These are phyloP conservation scores for Polypedilum vanderplanki DNA, from an alignment of 1,140 invertebrate genomes.

Conservation along the genomic window DNA sequence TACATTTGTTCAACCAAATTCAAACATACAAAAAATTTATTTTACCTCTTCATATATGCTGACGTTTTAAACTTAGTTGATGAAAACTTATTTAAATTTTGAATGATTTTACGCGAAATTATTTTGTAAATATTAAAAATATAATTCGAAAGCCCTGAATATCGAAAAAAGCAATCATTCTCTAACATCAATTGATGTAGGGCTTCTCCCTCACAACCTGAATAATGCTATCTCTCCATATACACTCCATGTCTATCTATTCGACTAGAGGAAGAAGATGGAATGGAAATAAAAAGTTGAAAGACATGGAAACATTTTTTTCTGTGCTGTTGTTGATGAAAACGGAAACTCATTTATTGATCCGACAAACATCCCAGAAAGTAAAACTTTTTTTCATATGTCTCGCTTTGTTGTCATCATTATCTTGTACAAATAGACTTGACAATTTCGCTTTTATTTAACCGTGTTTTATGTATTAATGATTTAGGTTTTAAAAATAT, in stretches of 20 bases:
- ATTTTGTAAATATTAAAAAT: too few species aligned
- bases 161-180: too few species aligned
- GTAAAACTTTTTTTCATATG: background rate
- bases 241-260: too few species aligned
- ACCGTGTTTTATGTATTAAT: too few species aligned
- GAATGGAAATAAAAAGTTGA: background rate
- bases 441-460: background rate
- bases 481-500: too few species aligned
- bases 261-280: background rate
- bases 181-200: background rate
- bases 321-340: background rate
- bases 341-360: constrained; percentile 26
- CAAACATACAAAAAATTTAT: too few species aligned
- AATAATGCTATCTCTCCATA: background rate
- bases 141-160: too few species aligned
- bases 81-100: too few species aligned
- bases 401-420: constrained; percentile 11
- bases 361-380: constrained; percentile 17
- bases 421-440: constrained; percentile 15
- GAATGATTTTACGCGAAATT: too few species aligned
- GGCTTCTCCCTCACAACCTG: background rate
- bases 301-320: background rate
- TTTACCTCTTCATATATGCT: too few species aligned
- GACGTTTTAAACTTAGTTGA: too few species aligned
- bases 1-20: background rate